These are phyloP conservation scores for Agonopterix heracliana DNA, from an alignment of 2,888 invertebrate genomes.

Conservation along the genomic window DNA sequence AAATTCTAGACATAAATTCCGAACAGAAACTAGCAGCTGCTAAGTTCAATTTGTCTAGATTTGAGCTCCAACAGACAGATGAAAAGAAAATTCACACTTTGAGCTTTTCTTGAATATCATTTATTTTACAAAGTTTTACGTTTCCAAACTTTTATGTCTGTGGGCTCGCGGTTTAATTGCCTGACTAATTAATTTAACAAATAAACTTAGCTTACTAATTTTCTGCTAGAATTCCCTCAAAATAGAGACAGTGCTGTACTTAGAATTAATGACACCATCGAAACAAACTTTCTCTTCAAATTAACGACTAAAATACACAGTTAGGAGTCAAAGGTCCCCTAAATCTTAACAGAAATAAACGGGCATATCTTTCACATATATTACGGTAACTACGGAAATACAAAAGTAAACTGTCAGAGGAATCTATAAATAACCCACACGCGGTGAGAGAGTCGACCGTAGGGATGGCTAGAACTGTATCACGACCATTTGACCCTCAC, in stretches of 20 bases:
- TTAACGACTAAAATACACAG: no score
- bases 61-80: slow-evolving; percentile 1
- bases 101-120: background rate
- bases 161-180: no score
- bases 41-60: slow-evolving; percentile 7
- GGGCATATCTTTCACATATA: background rate
- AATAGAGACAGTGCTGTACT: no score
- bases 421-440: slow-evolving; percentile 4
- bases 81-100: background rate
- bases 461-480: no score
- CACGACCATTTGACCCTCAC: no score
- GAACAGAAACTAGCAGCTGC: background rate
- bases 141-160: no score
- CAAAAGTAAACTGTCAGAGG: slow-evolving; percentile 1
- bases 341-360: slow-evolving; percentile 1
- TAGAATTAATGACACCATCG: no score
- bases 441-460: no score
- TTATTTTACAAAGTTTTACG: background rate
- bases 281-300: no score
- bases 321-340: background rate
- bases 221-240: no score
- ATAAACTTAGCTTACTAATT: no score
- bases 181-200: no score
- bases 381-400: slow-evolving; percentile 1
- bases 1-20: background rate